Conservation (phyloP, 2,888 invertebrate genomes). For the Scaeva pyrastri region DNA sequence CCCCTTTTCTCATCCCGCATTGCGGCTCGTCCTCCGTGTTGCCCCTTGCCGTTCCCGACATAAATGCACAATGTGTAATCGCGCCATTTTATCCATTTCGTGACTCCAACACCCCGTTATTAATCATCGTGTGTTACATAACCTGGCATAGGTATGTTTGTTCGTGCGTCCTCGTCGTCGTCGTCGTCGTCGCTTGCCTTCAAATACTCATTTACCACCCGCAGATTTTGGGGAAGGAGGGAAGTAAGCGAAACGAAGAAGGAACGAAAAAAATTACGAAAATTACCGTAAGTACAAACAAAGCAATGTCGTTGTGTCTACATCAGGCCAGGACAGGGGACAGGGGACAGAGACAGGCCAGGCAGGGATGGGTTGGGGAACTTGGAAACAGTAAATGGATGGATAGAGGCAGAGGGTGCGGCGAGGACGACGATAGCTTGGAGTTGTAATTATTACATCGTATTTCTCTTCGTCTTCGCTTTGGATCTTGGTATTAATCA, state of each 20-base stretch:
- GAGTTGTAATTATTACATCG: conserved; percentile 76
- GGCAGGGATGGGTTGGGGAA: background rate
- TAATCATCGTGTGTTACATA: conserved; percentile 74
- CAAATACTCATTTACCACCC: conserved; percentile 54
- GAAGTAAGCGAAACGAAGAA: conserved; percentile 28
- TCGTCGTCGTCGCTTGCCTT: background rate
- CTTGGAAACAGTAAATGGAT: background rate
- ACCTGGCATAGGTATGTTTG: conserved; percentile 65
- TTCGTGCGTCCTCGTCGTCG: background rate
- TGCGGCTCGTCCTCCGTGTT: background rate
- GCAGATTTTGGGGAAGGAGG: conserved; percentile 27
- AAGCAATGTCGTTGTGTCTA: conserved; percentile 43
- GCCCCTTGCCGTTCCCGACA: background rate
- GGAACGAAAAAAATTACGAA: conserved; percentile 39
- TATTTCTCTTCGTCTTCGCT: conserved; percentile 75
- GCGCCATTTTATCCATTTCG: conserved; percentile 72
- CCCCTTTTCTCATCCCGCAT: background rate
- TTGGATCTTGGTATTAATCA: conserved; percentile 73
- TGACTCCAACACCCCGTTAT: conserved; percentile 71
- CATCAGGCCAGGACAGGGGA: background rate
- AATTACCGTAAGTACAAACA: conserved; percentile 72
- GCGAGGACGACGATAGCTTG: conserved; percentile 56
- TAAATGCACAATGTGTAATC: conserved; percentile 51
- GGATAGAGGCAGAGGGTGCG: conserved; percentile 6
- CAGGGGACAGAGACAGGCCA: too few relatives aligned